A percentile compares a stretch with the other conserved stretches of the same genome.
Evolutionary conservation across 2,888 invertebrate species (phyloP).

Genomic region (Caradrina kadenii): DNA sequence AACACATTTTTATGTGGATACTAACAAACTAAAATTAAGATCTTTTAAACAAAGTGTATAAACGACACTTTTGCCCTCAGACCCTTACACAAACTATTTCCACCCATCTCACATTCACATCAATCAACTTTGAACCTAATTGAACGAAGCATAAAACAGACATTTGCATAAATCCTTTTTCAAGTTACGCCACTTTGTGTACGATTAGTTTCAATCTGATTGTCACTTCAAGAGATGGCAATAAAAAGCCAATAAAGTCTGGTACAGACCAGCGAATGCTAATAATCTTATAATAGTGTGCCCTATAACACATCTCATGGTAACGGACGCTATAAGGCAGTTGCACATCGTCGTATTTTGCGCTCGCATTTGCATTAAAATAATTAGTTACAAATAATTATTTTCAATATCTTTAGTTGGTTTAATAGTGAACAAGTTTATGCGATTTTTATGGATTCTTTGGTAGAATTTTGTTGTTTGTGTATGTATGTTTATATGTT

Average conservation of each 20-base stretch:
- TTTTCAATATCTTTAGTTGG: conserved; percentile 22
- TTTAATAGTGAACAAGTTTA: background rate
- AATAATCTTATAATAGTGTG: conserved; percentile 59
- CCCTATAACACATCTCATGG: conserved; percentile 49
- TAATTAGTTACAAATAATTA: conserved; percentile 50
- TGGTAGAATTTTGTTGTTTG: background rate
- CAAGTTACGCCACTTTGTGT: conserved; percentile 25
- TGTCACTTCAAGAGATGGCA: conserved; percentile 67
- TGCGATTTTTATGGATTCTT: background rate
- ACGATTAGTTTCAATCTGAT: conserved; percentile 59
- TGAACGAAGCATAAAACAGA: accelerated
- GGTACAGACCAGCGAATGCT: conserved; percentile 55
- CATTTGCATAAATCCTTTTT: background rate
- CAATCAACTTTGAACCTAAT: conserved; percentile 17
- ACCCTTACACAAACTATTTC: conserved; percentile 3
- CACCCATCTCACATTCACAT: background rate
- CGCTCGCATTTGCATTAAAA: conserved; percentile 37
- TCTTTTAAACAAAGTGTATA: conserved; percentile 68
- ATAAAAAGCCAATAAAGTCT: conserved; percentile 64
- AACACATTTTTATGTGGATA: conserved; percentile 62
- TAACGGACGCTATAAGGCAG: conserved; percentile 48
- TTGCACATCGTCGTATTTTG: conserved; percentile 40
- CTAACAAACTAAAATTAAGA: conserved; percentile 73
- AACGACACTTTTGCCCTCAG: conserved; percentile 69
- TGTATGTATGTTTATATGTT: too few species aligned